Evolutionary conservation across 2,888 invertebrate species (phyloP), one percentile per base, ranked within the genome.

Genomic region (Drosophila vallismaia): DNA sequence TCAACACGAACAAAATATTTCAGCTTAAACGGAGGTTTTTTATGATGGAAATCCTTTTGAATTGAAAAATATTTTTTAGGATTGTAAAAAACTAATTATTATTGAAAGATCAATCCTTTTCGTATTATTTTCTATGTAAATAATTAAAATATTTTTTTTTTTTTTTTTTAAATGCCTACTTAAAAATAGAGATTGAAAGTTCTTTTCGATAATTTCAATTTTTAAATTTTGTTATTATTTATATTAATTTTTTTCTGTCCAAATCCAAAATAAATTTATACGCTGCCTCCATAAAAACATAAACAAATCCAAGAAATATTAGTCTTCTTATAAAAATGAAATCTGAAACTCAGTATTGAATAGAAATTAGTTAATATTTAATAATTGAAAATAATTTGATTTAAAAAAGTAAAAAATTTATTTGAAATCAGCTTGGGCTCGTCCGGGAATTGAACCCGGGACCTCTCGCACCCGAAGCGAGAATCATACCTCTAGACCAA

Each of bases 401-500:
- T 26, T 0, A 40, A 36, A 55, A n/a, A 55, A 36, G 52, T 44
- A 46, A 40, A 26, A 63, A 84, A 74, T 66, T 74, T 72, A 50
- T 55, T 54, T 52, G 38, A 29, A 62, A 63, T 2, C 45, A 46
- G 51, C 79, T 80, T 88, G 89, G 89, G 89, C 89, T 89, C 89
- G 89, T 89, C 89, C 89, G 90, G 89, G 89, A 90, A 89, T 90
- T 90, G 90, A 90, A 90, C 89, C 90, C 89, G 89, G 89, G 89
- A 89, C 89, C 89, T 89, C 90, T 89, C 90, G 89, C 89, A 89
- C 90, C 90, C 89, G 89, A 89, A 89, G 89, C 89, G 90, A 89
- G 89, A 89, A 90, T 90, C 89, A 90, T 90, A 90, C 89, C 90
- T 87, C 89, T 90, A 90, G 89, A 90, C 90, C 89, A 90, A 90